A percentile compares a stretch with the other conserved stretches of the same genome.
These are phyloP conservation scores for Romanogobio albipinnatus DNA, from an alignment of 2,113 vertebrate species.

Conservation along the genomic window DNA sequence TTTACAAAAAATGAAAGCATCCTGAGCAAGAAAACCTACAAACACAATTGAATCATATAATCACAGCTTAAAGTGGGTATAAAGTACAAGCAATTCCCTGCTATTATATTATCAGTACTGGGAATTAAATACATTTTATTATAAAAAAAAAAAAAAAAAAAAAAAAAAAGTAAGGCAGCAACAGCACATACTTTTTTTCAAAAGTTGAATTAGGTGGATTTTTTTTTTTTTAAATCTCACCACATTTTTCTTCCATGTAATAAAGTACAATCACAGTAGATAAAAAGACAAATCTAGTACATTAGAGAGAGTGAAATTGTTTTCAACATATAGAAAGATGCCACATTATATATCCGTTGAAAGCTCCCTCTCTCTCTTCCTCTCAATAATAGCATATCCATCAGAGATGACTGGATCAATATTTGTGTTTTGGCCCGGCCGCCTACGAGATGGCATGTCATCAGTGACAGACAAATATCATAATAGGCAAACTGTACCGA, in stretches of 20 bases:
- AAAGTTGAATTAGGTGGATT: too few species aligned
- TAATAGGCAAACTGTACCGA: conserved; percentile 89
- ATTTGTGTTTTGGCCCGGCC: conserved; percentile 95
- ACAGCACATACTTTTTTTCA: too few species aligned
- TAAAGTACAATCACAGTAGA: not conserved
- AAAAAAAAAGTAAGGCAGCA: too few species aligned
- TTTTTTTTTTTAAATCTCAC: too few species aligned
- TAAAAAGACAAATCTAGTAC: not conserved
- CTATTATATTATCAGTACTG: not conserved
- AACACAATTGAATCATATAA: too few species aligned
- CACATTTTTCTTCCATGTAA: not conserved
- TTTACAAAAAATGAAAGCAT: not conserved
- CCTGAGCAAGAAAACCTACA: too few species aligned
- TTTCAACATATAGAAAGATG: not conserved
- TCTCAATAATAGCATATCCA: conserved; percentile 95
- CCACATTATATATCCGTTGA: not conserved
- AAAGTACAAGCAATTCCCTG: too few species aligned
- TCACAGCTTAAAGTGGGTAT: too few species aligned
- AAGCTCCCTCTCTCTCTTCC: not conserved
- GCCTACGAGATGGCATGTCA: conserved; percentile 96
- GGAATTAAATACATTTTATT: not conserved
- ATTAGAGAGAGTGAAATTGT: not conserved
- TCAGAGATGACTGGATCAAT: conserved; percentile 99
- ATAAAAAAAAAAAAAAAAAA: too few species aligned
- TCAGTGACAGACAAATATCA: conserved; percentile 99